Evolutionary conservation across 53 echinoderm and acorn worm genomes (phyloP), one percentile per base, ranked within the genome.

Genomic region (Mesocentrotus franciscanus): DNA sequence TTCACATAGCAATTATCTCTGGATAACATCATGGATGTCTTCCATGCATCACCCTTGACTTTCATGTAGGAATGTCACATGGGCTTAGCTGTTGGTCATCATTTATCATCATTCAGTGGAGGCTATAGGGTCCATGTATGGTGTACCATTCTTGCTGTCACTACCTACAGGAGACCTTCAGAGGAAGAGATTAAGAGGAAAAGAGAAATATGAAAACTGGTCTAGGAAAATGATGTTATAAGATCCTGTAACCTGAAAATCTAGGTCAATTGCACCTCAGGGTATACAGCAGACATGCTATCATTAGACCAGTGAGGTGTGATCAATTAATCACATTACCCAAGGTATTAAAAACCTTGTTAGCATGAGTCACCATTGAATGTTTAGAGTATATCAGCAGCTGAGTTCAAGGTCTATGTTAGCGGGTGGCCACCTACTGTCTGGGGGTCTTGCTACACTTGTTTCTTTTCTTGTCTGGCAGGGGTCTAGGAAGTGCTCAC

Each of bases 321-420:
- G 14, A 71, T 33, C 92, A 74, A 92, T 92, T 92, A 92, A 92
- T 71, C 72, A 56, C 56, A 92, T 72, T 71, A 92, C 18, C 39
- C 4, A 30, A 64, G 61, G 33, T 66, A 61, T 64, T 64, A 66
- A 64, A 90, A 12, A 66, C 91, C n/a, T 66, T 4, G 33, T 91
- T 32, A 60, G 59, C 64, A 34, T 91, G 91, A 91, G 61, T 91
- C 91, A 91, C 35, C 9, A 6, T 26, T 9, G 56, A 91, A 34
- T 56, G 34, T 36, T 17, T 18, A 36, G 91, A 58, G 55, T 12
- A 1, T 60, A 11, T 2, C 59, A 90, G 26, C 90, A 34, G 91
- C 33, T 91, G 91, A 91, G 91, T 91, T 91, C 91, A 91, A 91
- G 66, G 91, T 66, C 68, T 35, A 18, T 32, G 20, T 2, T 64